These are phyloP conservation scores for Leuciscus waleckii DNA, from an alignment of 2,797 vertebrate genomes.

Conservation along the genomic window DNA sequence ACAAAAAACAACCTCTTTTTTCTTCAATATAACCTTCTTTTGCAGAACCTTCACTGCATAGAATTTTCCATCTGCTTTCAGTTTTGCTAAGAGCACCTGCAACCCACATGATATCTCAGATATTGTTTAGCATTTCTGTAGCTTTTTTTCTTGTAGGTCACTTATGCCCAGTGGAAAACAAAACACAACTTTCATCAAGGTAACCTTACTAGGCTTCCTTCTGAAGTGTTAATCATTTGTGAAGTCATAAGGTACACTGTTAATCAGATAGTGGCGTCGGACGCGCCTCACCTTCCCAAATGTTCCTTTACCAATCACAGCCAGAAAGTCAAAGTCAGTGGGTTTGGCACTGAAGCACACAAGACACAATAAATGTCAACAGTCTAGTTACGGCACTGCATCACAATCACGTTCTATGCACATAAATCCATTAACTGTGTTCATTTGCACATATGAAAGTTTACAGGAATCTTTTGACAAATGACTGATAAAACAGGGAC, in stretches of 20 bases:
- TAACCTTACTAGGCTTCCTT: conserved; percentile 56
- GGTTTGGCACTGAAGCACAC: conserved; percentile 88
- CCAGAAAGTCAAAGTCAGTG: conserved; percentile 98
- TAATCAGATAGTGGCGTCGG: conserved; percentile 54
- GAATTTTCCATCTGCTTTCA: conserved; percentile 89
- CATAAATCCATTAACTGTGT: neutral
- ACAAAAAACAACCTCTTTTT: conserved; percentile 86
- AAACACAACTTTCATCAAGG: conserved; percentile 35
- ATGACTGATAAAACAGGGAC: conserved; percentile 9
- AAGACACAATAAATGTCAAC: neutral
- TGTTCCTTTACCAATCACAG: conserved; percentile 97
- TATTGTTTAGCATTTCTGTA: conserved; percentile 49
- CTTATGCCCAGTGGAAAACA: neutral
- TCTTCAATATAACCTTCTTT: conserved; percentile 97
- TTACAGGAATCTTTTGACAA: conserved; percentile 4
- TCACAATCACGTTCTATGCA: neutral
- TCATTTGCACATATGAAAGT: neutral
- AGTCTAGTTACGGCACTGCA: neutral
- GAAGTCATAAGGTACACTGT: conserved; percentile 50
- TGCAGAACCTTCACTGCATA: conserved; percentile 97
- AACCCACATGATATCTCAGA: conserved; percentile 62
- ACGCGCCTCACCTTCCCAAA: conserved; percentile 90
- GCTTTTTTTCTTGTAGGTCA: conserved; percentile 36
- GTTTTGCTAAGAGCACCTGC: conserved; percentile 95
- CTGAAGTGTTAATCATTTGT: conserved; percentile 74